phyloP scores from a whole-genome alignment of 2,888 invertebrate genomes.

The Tanytarsus gracilentus region DNA sequence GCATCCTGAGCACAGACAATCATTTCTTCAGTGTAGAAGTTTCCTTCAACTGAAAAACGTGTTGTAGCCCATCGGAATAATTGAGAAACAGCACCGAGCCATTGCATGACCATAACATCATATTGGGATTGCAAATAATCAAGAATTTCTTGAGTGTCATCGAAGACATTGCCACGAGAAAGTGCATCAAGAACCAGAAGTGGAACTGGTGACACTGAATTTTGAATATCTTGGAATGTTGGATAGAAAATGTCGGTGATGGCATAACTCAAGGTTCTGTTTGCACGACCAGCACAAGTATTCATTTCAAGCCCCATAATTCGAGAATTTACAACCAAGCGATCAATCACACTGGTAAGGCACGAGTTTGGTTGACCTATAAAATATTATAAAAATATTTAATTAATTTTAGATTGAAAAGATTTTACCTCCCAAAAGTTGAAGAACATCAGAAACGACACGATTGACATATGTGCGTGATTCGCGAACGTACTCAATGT shows the following conservation, averaged over 20 bases:
- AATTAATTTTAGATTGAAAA: too few relatives aligned
- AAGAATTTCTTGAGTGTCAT: conserved; percentile 10
- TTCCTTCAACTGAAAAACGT: conserved; percentile 12
- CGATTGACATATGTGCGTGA: neutral
- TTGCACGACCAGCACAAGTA: conserved; percentile 4
- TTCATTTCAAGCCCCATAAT: neutral
- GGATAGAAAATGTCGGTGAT: conserved; percentile 19
- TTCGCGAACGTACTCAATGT: conserved; percentile 3
- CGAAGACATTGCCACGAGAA: conserved; percentile 19
- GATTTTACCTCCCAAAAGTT: neutral
- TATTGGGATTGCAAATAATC: neutral
- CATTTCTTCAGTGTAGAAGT: conserved; percentile 16
- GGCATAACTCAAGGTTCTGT: neutral
- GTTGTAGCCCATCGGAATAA: conserved; percentile 8
- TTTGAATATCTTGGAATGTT: conserved; percentile 5
- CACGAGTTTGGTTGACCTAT: neutral
- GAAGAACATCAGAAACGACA: neutral
- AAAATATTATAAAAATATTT: too few relatives aligned
- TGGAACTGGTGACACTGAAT: neutral
- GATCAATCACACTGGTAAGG: neutral
- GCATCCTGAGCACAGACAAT: too few relatives aligned
- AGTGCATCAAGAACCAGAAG: conserved; percentile 5
- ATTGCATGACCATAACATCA: neutral
- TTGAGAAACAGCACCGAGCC: conserved; percentile 5
- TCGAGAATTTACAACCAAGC: neutral